These are phyloP conservation scores for Apolygus lucorum DNA, from an alignment of 1,140 invertebrate genomes.

Conservation along the genomic window DNA sequence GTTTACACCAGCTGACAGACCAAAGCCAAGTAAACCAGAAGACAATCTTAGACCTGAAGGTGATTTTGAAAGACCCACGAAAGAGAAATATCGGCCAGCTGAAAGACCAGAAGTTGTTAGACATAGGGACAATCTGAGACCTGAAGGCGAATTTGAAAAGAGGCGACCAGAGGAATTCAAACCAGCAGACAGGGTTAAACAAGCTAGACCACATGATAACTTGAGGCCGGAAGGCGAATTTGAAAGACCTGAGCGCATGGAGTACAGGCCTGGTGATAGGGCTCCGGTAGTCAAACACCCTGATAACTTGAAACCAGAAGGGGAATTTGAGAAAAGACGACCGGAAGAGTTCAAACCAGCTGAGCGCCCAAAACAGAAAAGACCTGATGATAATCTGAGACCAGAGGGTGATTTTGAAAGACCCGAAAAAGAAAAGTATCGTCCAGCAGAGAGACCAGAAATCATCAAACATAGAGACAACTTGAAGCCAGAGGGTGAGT, in stretches of 20 bases:
- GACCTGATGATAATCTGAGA: conserved; percentile 46
- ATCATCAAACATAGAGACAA: conserved; percentile 44
- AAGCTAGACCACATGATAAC: conserved; percentile 46
- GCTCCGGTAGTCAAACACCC: conserved; percentile 36
- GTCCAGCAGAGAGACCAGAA: conserved; percentile 33
- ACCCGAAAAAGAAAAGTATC: conserved; percentile 27
- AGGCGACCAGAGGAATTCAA: conserved; percentile 39
- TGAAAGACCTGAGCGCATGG: conserved; percentile 41
- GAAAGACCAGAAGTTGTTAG: conserved; percentile 39
- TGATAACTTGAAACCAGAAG: conserved; percentile 50
- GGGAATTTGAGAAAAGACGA: conserved; percentile 45
- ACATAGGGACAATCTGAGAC: conserved; percentile 46
- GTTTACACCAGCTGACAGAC: conserved; percentile 40
- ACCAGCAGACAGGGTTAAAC: conserved; percentile 32
- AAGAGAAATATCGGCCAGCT: conserved; percentile 40
- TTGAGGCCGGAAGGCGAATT: conserved; percentile 54
- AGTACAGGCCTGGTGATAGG: conserved; percentile 34
- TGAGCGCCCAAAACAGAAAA: conserved; percentile 40
- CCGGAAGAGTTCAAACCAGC: conserved; percentile 45
- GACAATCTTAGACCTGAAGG: conserved; percentile 56
- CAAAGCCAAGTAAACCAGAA: conserved; percentile 39
- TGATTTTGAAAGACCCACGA: conserved; percentile 48
- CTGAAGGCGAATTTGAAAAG: conserved; percentile 50
- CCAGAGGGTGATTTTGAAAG: conserved; percentile 53
- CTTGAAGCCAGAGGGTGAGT: conserved; percentile 38